Conservation (phyloP, 2,888 invertebrate genomes). For the Holacanthella duospinosa region DNA sequence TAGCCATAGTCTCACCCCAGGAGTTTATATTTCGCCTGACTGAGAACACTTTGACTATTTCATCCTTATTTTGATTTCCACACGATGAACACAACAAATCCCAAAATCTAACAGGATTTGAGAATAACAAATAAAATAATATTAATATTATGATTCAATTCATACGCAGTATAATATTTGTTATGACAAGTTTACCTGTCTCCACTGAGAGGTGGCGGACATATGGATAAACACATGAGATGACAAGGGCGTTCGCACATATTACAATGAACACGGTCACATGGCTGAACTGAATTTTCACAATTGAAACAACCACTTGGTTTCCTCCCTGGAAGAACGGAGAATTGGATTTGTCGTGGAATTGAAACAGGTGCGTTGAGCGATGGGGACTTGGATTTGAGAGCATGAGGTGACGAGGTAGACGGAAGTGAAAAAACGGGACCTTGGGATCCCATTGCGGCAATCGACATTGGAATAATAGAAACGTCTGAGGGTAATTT, state of each 20-base stretch:
- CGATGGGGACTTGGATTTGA: neutral
- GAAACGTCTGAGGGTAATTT: neutral
- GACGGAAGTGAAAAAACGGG: neutral
- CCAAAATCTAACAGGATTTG: slow-evolving; percentile 29
- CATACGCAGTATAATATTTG: neutral
- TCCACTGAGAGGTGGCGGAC: slow-evolving; percentile 30
- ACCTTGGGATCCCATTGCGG: neutral
- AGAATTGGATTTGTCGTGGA: neutral
- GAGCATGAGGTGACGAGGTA: neutral
- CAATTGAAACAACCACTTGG: slow-evolving; percentile 29
- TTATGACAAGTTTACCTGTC: slow-evolving; percentile 29
- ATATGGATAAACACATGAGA: slow-evolving; percentile 27
- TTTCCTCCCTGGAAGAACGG: neutral
- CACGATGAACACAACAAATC: slow-evolving; percentile 35
- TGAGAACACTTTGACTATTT: slow-evolving; percentile 29
- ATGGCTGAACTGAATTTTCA: slow-evolving; percentile 18
- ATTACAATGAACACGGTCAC: slow-evolving; percentile 31
- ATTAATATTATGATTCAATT: slow-evolving; percentile 2
- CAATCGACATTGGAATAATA: neutral
- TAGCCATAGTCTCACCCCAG: slow-evolving; percentile 19
- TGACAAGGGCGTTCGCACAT: slow-evolving; percentile 35
- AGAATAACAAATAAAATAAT: neutral
- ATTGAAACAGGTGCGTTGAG: neutral
- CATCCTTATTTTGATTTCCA: slow-evolving; percentile 34
- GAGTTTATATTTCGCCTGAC: slow-evolving; percentile 29